Evolutionary conservation across 2,113 vertebrate genomes (phyloP).

Genomic region (Xenus cinereus): DNA sequence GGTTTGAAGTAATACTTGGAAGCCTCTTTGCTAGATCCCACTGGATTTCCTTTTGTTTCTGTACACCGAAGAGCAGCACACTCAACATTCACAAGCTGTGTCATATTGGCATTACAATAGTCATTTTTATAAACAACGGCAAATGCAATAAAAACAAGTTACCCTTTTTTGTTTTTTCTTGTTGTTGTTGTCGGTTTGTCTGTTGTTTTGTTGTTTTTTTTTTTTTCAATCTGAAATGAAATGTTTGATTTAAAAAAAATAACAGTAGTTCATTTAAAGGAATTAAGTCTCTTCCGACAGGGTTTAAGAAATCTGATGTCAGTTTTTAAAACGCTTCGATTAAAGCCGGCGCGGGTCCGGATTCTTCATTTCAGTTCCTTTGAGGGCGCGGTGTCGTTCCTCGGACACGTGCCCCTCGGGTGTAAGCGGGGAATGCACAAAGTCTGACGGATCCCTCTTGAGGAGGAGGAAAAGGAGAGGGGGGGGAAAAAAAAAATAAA

Average conservation of each 20-base stretch:
- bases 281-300: slow-evolving; percentile 81
- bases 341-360: slow-evolving; percentile 54
- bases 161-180: slow-evolving; percentile 73
- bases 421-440: slow-evolving; percentile 59
- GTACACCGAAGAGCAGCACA: slow-evolving; percentile 96
- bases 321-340: slow-evolving; percentile 72
- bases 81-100: slow-evolving; percentile 99
- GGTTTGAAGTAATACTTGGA: slow-evolving; percentile 93
- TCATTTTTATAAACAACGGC: slow-evolving; percentile 90
- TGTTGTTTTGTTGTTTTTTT: neutral
- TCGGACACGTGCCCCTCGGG: slow-evolving; percentile 56
- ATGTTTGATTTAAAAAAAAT: slow-evolving; percentile 85
- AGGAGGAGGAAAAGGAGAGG: slow-evolving; percentile 26
- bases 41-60: slow-evolving; percentile 86
- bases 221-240: slow-evolving; percentile 88
- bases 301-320: slow-evolving; percentile 76
- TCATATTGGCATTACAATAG: slow-evolving; percentile 97
- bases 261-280: slow-evolving; percentile 83
- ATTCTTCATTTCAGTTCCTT: slow-evolving; percentile 72
- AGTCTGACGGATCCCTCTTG: slow-evolving; percentile 61
- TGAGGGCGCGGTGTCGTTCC: neutral
- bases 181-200: too few species aligned
- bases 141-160: slow-evolving; percentile 86
- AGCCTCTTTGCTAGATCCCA: slow-evolving; percentile 88
- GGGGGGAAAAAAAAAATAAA: neutral